These are phyloP conservation scores for Argyrosomus japonicus DNA, from an alignment of 2,113 vertebrate species.

Conservation along the genomic window DNA sequence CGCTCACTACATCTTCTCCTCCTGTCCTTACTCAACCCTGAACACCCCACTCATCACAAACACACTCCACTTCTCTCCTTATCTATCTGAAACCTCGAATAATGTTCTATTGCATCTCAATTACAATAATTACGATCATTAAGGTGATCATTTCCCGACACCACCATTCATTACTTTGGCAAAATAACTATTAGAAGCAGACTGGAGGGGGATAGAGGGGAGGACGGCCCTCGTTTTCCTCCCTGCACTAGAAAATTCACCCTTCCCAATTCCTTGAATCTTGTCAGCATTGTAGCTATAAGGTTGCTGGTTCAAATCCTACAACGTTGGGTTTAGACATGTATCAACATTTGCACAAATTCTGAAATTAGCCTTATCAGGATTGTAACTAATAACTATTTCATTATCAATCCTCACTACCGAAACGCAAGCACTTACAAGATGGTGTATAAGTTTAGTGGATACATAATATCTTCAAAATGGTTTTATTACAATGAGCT, in stretches of 20 bases:
- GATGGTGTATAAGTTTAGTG: no score
- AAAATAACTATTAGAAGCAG: constrained; percentile 64
- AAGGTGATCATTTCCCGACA: constrained; percentile 62
- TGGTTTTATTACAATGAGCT: neutral
- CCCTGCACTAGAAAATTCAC: neutral
- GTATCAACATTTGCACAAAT: no score
- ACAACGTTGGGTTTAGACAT: neutral
- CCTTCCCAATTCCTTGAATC: neutral
- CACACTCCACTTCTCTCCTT: constrained; percentile 30
- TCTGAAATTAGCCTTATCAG: no score
- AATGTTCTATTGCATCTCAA: constrained; percentile 58
- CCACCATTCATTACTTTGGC: constrained; percentile 57
- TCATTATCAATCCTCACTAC: neutral
- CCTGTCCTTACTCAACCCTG: constrained; percentile 21
- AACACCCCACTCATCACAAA: constrained; percentile 21
- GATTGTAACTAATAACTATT: no score
- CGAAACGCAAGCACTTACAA: neutral
- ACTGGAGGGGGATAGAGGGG: constrained; percentile 4
- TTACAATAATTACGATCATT: constrained; percentile 76
- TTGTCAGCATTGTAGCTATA: no score
- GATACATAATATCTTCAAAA: neutral
- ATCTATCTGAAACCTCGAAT: constrained; percentile 44
- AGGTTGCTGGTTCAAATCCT: neutral
- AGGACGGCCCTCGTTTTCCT: constrained; percentile 6
- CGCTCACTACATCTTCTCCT: constrained; percentile 1